Evolutionary conservation across 1,140 invertebrate species (phyloP), one percentile per base, ranked within the genome.

Genomic region (Drosophila ambigua): DNA sequence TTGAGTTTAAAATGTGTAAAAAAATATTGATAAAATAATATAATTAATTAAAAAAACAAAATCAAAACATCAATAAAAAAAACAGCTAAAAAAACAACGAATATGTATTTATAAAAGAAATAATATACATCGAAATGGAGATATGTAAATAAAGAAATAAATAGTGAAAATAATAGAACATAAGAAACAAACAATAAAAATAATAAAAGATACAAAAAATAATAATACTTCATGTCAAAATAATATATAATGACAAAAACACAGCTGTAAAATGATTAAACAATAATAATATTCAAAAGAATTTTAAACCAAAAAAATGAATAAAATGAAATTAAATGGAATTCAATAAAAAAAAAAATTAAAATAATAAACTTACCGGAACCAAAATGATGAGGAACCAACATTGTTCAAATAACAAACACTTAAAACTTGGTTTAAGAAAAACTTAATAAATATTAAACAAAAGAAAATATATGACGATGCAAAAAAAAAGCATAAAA

Each of bases 281-380:
- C 46, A 58, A 64, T 9, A 55, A 39, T 28, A 48, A 41, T 43
- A 68, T 31, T 23, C 8, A 31, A 2, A 31, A 31, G 31, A 35
- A 35, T 35, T 35, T 9, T 35, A 3, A 35, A 35, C 11, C 31
- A 11, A 9, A 35, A 35, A 35, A 4, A 4, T 35, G 2, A 5
- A 39, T 9, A 0, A 11, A 39, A 39, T 13, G 13, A 13, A 39
- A 39, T 13, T 9, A 39, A 13, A 39, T 11, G 1, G 13, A 39
- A 39, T 39, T 13, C 13, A 35, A 28, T 24, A 26, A 5, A 55
- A n/a, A 11, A 11, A 35, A 43, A 54, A 50, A 26, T 1, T 41
- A 41, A 41, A 71, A 15, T 20, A 59, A 58, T n/a, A 59, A 59
- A 78, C 52, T 63, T 61, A 67, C 73, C 26, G 58, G 53, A 48